Evolutionary conservation across 2,888 invertebrate species (phyloP), one percentile per base, ranked within the genome.

Genomic region (Platerodrilus igneus): DNA sequence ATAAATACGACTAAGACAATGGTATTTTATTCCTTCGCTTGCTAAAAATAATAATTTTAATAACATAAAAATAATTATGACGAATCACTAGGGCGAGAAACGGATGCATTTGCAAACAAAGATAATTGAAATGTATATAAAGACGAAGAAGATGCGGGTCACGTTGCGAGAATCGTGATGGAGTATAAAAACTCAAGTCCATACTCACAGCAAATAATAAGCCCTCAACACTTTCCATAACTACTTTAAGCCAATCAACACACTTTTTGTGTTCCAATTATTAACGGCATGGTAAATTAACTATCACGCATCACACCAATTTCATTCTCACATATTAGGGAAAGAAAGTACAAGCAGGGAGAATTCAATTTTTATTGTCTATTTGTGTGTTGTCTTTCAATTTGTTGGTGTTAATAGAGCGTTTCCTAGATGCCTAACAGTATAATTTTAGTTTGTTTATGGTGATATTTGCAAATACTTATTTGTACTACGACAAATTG

Each of bases 141-240:
- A n/a, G 55, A 55, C 51, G 55, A 52, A 45, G 52, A 48, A 52
- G 55, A 50, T 57, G 57, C 62, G 53, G 55, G 59, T 58, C 60
- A 57, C 57, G 57, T 57, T 57, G 52, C 50, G 55, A 52, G 56
- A 57, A 59, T 56, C 52, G 53, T 53, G 54, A 55, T 45, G 55
- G 54, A 47, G 47, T 53, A 52, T 59, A 57, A 58, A 54, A 58
- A 60, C 54, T 40, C 37, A 49, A 56, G 64, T 63, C 64, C 62
- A 57, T 57, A 51, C 53, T 54, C 48, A 59, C 56, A 55, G 57
- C 62, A 64, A 63, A 64, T 64, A 63, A 62, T 63, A 60, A 61
- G 60, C 59, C 56, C 56, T 59, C 62, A 60, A 62, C 62, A 63
- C 64, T 62, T 58, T 62, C 57, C 58, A 58, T 61, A 62, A 58